These are phyloP conservation scores for Gymnodraco acuticeps DNA, from an alignment of 2,797 vertebrate genomes.

Conservation along the genomic window DNA sequence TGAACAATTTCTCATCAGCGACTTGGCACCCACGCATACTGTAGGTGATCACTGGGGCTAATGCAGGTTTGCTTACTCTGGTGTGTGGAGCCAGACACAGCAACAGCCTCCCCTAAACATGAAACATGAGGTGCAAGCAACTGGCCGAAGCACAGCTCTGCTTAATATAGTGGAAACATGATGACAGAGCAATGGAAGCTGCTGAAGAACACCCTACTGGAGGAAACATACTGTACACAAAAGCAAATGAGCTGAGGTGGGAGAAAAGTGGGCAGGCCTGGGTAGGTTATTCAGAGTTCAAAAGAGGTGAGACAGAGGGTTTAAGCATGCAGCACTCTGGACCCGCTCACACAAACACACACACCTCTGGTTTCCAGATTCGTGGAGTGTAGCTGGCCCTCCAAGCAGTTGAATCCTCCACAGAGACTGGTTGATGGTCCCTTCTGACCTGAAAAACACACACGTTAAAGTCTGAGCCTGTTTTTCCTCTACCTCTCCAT, in stretches of 20 bases:
- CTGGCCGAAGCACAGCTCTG: constrained; percentile 19
- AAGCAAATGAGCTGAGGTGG: constrained; percentile 25
- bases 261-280: constrained; percentile 43
- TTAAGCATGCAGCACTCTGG: neutral
- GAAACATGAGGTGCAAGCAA: constrained; percentile 52
- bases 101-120: constrained; percentile 24
- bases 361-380: constrained; percentile 78
- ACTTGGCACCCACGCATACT: neutral
- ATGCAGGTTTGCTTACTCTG: neutral
- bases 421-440: constrained; percentile 12
- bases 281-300: constrained; percentile 58
- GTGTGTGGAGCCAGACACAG: constrained; percentile 14
- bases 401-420: constrained; percentile 51
- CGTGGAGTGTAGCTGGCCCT: constrained; percentile 50
- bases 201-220: constrained; percentile 15
- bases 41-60: neutral
- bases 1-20: neutral
- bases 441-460: constrained; percentile 55
- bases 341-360: constrained; percentile 51
- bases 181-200: constrained; percentile 34
- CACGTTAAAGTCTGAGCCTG: neutral
- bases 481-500: neutral
- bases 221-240: constrained; percentile 33
- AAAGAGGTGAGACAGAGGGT: constrained; percentile 32
- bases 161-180: constrained; percentile 62